Base-by-base conservation (phyloP, 1,140 invertebrate genomes). In the Archivesica marissinica region DNA sequence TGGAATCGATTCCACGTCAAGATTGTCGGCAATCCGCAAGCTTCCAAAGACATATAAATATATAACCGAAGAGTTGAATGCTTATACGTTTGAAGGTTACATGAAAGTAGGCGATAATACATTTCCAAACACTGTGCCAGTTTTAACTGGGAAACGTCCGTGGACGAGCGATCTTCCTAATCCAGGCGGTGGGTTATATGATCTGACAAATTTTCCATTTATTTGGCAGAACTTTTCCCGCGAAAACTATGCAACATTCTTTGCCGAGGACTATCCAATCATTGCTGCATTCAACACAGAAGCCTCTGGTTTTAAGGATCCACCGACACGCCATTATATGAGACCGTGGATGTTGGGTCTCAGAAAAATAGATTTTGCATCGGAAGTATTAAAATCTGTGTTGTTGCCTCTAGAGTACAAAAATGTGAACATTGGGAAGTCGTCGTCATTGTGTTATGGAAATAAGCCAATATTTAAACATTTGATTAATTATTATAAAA, bases 1-100 rank as follows among this genome's bases (percentile, higher is more conserved):
- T 28, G 98, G 97, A 0, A 95, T 98, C 17, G 97, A 98, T 91
- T 96, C 97, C 0, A 95, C 98, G 1, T 98, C 97, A 0, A 95
- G 97, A 61, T 94, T 98, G 68, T 98, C 98, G 93, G 96, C 98
- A 76, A 95, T 96, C 64, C 95, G 97, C 35, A 96, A 97, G 83
- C 96, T 98, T 96, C 96, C 96, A 0, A 95, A 95, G 88, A 97
- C 97, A 0, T 92, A 95, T 0, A 89, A 94, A 1, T 96, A 95
- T 87, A 94, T 97, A 0, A 90, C 90, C 88, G 17, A 88, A 11
- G 72, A 89, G 35, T 66, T 93, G 38, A 54, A 79, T 9, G 92
- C 89, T 9, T 72, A 92, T 77, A 89, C 92, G 38, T 88, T 93
- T 86, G 52, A 89, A 41, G 93, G 92, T 0, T 93, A 94, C 75